Base-by-base conservation (phyloP, 30 jellyfish, hydroid and myxozoan species). In the Rhopilema esculentum region DNA sequence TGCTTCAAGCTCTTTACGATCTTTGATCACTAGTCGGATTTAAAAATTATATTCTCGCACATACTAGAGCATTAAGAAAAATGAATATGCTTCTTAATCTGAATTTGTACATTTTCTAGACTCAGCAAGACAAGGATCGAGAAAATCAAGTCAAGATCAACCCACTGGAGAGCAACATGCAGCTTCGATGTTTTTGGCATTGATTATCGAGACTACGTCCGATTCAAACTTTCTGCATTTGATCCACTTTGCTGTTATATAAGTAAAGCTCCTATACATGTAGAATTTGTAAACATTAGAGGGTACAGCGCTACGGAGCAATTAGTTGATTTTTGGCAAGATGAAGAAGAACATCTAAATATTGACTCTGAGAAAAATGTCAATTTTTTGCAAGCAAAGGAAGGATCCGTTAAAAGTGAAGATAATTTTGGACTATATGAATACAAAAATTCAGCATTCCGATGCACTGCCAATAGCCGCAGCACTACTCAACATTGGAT, bases 101-200 rank as follows among this genome's bases (percentile, higher is more conserved):
- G n/a, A n/a, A n/a, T n/a, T n/a, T n/a, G n/a, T n/a, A n/a, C n/a
- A n/a, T 20, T 26, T 71, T n/a, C 27, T 25, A 71, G 82, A 64
- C 65, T 4, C 0, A 24, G 65, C 28, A 8, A 30, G 22, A 6
- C 8, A 8, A 73, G 21, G 8, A 73, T 73, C 69, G 0, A 32
- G 48, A 4, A 32, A 19, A 17, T 73, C 48, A 29, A 16, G 27
- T 20, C 24, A 1, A 1, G 22, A 1, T 27, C 70, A 0, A 12
- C 84, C 1, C 22, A 22, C 8, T 73, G 84, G 84, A 73, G 84
- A 40, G 7, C 21, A 1, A 73, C 84, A 22, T 73, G 84, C 84
- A 22, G 69, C 27, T 73, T 73, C 48, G 30, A 16, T 66, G 51
- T 0, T 15, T 17, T 6, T 29, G 84, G 84, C 18, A 20, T 73